Conservation (phyloP, 2,797 vertebrate species). For the Muscicapa striata region DNA sequence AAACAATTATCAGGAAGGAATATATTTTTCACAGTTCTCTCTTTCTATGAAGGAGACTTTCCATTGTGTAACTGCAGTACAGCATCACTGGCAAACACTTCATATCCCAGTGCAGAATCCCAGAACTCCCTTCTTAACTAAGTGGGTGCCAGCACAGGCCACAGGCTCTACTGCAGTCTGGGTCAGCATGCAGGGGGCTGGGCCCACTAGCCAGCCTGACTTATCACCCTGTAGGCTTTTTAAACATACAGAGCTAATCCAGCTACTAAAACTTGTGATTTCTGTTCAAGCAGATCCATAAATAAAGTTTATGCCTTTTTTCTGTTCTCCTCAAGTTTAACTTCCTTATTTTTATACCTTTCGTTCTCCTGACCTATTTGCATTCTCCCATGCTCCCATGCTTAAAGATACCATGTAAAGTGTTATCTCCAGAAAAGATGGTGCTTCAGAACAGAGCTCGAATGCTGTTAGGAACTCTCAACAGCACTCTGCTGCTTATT, state of each 20-base stretch:
- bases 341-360: background rate
- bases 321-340: background rate
- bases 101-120: background rate
- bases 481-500: background rate
- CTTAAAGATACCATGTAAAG: background rate
- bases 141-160: background rate
- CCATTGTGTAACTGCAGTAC: background rate
- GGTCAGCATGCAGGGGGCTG: background rate
- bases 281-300: background rate
- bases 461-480: background rate
- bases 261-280: background rate
- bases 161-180: background rate
- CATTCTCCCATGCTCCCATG: background rate
- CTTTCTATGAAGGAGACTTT: background rate
- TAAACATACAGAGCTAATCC: background rate
- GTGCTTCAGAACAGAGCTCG: background rate
- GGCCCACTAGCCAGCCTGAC: background rate
- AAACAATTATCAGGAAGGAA: background rate
- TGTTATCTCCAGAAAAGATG: background rate
- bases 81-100: fast-evolving
- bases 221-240: background rate
- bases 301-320: background rate
- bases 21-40: background rate
- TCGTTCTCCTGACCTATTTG: background rate
- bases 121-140: background rate